phyloP scores from a whole-genome alignment of 2,113 vertebrate species.

The Pyxicephalus adspersus region DNA sequence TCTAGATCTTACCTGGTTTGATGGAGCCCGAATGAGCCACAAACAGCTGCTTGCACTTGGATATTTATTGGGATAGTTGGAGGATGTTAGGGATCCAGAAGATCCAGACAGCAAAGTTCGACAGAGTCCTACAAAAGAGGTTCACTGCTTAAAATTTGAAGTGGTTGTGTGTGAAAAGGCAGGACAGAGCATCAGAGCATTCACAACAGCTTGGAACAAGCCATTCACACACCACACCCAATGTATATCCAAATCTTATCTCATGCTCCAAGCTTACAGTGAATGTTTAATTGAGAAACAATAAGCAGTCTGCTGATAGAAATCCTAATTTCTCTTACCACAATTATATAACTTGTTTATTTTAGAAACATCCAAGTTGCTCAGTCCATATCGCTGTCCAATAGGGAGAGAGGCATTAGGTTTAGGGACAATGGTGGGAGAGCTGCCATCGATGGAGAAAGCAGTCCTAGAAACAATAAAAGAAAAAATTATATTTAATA shows the following conservation, averaged over 20 bases:
- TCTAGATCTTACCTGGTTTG: constrained; percentile 61
- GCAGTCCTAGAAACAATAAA: constrained; percentile 16
- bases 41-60: constrained; percentile 63
- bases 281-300: no score
- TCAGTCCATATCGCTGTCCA: constrained; percentile 53
- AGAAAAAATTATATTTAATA: not conserved
- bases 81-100: constrained; percentile 63
- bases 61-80: constrained; percentile 66
- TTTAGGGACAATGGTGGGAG: constrained; percentile 43
- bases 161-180: no score
- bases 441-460: not conserved
- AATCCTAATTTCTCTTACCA: constrained; percentile 39
- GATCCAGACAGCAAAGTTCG: constrained; percentile 61
- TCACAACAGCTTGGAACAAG: no score
- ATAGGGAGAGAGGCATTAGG: not conserved
- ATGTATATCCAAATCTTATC: no score
- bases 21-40: constrained; percentile 66
- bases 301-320: not conserved
- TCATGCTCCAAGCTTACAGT: no score
- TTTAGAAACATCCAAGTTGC: constrained; percentile 46
- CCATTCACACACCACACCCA: not conserved
- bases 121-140: constrained; percentile 60
- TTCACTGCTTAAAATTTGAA: no score
- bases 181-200: no score
- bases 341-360: constrained; percentile 56